These are phyloP conservation scores for Allygus modestus DNA, from an alignment of 2,888 invertebrate species.

Conservation along the genomic window DNA sequence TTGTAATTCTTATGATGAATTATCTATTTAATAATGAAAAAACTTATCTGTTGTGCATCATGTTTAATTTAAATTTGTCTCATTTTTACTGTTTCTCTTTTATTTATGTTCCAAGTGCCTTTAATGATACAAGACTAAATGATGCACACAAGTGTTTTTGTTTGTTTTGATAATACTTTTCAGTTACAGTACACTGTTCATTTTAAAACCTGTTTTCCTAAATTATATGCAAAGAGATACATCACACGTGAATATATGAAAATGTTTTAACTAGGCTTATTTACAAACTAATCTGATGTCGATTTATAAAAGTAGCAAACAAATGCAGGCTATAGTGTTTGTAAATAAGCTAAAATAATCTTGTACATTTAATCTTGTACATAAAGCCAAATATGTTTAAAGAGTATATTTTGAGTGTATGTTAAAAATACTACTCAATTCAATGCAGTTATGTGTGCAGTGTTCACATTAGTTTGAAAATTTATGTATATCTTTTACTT, in stretches of 20 bases:
- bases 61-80: neutral
- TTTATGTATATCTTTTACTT: conserved; percentile 64
- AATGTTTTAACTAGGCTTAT: neutral
- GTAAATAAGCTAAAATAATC: conserved; percentile 31
- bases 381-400: conserved; percentile 20
- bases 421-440: conserved; percentile 25
- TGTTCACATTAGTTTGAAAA: conserved; percentile 58
- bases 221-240: neutral
- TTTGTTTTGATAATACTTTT: neutral
- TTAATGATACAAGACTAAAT: neutral
- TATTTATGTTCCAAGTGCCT: neutral
- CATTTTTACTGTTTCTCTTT: neutral
- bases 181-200: neutral
- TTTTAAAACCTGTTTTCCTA: neutral
- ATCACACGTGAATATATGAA: neutral
- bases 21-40: no score
- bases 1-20: no score
- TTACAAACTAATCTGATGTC: neutral
- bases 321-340: conserved; percentile 1
- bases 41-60: no score
- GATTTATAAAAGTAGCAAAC: conserved; percentile 5
- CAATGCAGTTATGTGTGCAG: conserved; percentile 53
- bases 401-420: conserved; percentile 54
- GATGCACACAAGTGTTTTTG: neutral
- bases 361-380: conserved; percentile 12